Percentiles rank a stretch among this genome's conserved stretches.
These are phyloP conservation scores for Drosophila helvetica DNA, from an alignment of 2,888 invertebrate species.

Conservation along the genomic window DNA sequence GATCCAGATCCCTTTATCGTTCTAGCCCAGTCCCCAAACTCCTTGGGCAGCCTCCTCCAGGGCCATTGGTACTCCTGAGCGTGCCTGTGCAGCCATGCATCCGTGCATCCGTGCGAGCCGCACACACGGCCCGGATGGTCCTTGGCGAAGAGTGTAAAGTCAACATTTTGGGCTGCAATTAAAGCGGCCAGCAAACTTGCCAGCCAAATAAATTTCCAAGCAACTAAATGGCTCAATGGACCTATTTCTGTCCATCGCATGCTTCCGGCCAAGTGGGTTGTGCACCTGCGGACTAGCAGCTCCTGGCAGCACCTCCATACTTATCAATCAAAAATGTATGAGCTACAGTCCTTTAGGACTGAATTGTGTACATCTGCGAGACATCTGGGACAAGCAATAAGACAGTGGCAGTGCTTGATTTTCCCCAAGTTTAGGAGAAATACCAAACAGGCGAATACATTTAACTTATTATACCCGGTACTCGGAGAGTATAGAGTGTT, in stretches of 20 bases:
- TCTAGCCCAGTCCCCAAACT: not conserved
- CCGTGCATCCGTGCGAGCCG: constrained; percentile 7
- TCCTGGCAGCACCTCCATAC: too few relatives aligned
- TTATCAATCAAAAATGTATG: constrained; percentile 23
- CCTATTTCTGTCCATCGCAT: not conserved
- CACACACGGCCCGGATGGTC: constrained; percentile 4
- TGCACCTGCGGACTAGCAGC: too few relatives aligned
- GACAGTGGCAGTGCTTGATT: not conserved
- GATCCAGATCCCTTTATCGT: too few relatives aligned
- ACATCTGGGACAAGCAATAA: not conserved
- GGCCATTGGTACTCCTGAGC: constrained; percentile 14
- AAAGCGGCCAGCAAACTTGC: constrained; percentile 65
- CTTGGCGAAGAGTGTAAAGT: constrained; percentile 70
- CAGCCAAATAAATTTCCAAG: constrained; percentile 1
- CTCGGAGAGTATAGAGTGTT: too few relatives aligned
- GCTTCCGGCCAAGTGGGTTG: constrained; percentile 7
- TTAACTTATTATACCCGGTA: too few relatives aligned
- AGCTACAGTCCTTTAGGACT: not conserved
- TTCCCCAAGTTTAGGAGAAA: not conserved
- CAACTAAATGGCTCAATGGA: not conserved
- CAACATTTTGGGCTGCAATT: constrained; percentile 75
- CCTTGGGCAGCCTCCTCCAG: not conserved
- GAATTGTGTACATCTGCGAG: too few relatives aligned
- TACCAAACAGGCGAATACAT: too few relatives aligned
- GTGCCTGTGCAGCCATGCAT: constrained; percentile 10